Evolutionary conservation across 2,888 invertebrate species (phyloP), one percentile per base, ranked within the genome.

Genomic region (Orthosia cruda): DNA sequence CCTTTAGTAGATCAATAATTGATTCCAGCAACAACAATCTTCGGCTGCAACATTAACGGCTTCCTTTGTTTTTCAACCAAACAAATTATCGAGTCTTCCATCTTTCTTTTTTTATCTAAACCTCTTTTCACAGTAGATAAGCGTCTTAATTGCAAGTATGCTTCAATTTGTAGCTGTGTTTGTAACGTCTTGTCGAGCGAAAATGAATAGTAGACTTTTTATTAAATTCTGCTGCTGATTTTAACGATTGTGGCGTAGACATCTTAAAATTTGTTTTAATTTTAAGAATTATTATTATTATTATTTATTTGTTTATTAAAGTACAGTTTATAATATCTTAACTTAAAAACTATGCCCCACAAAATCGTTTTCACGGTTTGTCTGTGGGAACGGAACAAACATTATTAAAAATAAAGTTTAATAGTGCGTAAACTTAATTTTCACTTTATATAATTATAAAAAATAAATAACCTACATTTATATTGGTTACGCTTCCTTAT

Each of bases 31-130:
- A 40, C 23, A 59, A 47, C 13, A 16, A 57, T 66, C 23, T 61
- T 20, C 4, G 9, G 11, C 12, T 50, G 26, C 59, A 68, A 68
- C 23, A 69, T 58, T 49, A 40, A 40, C 32, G 1, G 23, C 16
- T 69, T 32, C 23, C 12, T 77, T 71, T 77, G 71, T 77, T 77
- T 81, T 47, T 71, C 11, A 40, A 47, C 5, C 59, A 57, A 68
- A 71, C 62, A 71, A 52, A 71, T 54, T 83, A 68, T 68, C 45
- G 12, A 26, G 47, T 49, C 52, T 50, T 20, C 7, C 45, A 49
- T 63, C 55, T 61, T 65, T 57, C 59, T 68, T 83, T 83, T n/a
- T 72, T 49, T 72, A 49, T 20, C 23, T 55, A 50, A 64, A 50
- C 20, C 40, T 47, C 67, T 77, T 64, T 23, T 50, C 49, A 40